Conservation (phyloP, 2,797 vertebrate species). For the Nyctibius grandis region DNA sequence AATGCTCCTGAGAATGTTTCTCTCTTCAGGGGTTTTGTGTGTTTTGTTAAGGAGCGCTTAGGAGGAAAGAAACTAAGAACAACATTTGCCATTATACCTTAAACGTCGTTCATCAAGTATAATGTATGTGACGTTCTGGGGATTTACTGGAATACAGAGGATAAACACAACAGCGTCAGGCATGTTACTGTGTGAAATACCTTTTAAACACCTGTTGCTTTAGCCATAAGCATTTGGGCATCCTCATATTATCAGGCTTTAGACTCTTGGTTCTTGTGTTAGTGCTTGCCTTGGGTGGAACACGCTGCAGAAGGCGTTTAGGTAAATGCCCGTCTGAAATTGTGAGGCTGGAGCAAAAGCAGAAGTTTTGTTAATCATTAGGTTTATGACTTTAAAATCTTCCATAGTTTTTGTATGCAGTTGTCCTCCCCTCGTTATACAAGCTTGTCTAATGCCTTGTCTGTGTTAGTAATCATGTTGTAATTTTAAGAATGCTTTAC, state of each 20-base stretch:
- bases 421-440: neutral
- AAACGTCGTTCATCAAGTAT: fast-evolving
- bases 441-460: neutral
- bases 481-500: neutral
- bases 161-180: neutral
- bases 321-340: neutral
- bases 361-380: neutral
- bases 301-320: neutral
- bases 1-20: neutral
- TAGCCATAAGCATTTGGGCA: neutral
- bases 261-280: neutral
- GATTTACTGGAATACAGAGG: neutral
- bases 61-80: neutral
- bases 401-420: neutral
- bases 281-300: neutral
- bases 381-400: neutral
- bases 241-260: neutral
- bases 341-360: neutral
- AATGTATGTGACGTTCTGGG: neutral
- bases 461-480: neutral
- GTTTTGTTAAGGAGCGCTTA: neutral
- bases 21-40: neutral
- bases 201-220: neutral
- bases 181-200: neutral
- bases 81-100: fast-evolving